Evolutionary conservation across 2,797 vertebrate species (phyloP), one percentile per base, ranked within the genome.

Genomic region (Schizopygopsis pylzovi): DNA sequence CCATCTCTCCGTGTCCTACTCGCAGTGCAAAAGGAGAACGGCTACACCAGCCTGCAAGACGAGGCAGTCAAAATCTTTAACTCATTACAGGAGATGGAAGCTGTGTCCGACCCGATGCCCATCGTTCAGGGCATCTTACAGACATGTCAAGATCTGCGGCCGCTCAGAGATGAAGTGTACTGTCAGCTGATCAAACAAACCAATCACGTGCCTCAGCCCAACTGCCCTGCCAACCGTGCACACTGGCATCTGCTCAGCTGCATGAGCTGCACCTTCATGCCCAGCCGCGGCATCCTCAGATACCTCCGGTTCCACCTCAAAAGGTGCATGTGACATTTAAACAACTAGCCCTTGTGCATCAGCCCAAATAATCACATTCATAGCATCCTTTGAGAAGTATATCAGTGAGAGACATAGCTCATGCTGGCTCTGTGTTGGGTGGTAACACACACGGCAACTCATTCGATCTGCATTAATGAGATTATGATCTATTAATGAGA

Each of bases 141-240:
- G 94, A 98, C 97, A 76, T 98, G 97, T 92, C 97, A 98, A 33
- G 97, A 98, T 92, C 92, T 98, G 89, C 95, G 93, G 88, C 87
- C 96, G 0, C 93, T 98, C 61, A 92, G 97, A 76, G 97, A 98
- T 37, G 97, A 98, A 90, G 96, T 98, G 47, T 98, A 97, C 90
- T 98, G 97, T 88, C 97, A 98, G 94, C 95, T 98, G 90, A 97
- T 98, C 94, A 98, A 98, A 90, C 97, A 98, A 91, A 98, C 96
- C 87, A 98, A 97, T 91, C 96, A 98, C 37, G 96, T 97, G 88
- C 96, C 97, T 0, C 96, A 97, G 87, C 97, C 97, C 88, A 97
- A 96, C 91, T 96, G 95, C 65, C 79, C 94, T 0, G 94, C 96
- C 86, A 97, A 97, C 83, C 95, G 96, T 13, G 95, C 97, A 84